phyloP scores from a whole-genome alignment of 2,797 vertebrate genomes.

The Catharus ustulatus region DNA sequence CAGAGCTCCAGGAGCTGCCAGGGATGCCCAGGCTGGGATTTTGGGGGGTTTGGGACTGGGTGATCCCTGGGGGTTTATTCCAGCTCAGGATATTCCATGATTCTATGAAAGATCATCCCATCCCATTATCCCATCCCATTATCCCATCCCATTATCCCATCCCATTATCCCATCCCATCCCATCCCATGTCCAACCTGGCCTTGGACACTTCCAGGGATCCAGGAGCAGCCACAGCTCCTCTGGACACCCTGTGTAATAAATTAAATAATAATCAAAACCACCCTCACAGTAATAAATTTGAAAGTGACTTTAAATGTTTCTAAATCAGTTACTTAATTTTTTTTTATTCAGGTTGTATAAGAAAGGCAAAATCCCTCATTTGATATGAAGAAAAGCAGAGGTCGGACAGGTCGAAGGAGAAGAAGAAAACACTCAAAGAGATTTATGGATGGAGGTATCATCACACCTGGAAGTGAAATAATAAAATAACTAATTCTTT shows the following conservation, averaged over 20 bases:
- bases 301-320: neutral
- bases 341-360: neutral
- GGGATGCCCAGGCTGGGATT: neutral
- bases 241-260: too few relatives aligned
- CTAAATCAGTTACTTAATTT: accelerated
- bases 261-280: too few relatives aligned
- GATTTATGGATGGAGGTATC: constrained; percentile 65
- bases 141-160: too few relatives aligned
- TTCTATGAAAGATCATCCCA: too few relatives aligned
- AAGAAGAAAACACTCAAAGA: constrained; percentile 36
- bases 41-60: too few relatives aligned
- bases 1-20: neutral
- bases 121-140: too few relatives aligned
- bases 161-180: too few relatives aligned
- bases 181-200: neutral
- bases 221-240: neutral
- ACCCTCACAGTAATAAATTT: neutral
- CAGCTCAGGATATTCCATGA: too few relatives aligned
- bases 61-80: too few relatives aligned
- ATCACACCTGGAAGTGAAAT: neutral
- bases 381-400: constrained; percentile 67
- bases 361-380: neutral
- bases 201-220: neutral
- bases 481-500: neutral
- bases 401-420: constrained; percentile 74